Conservation (phyloP, 2,797 vertebrate species). For the Petrocephalus schoutedeni region DNA sequence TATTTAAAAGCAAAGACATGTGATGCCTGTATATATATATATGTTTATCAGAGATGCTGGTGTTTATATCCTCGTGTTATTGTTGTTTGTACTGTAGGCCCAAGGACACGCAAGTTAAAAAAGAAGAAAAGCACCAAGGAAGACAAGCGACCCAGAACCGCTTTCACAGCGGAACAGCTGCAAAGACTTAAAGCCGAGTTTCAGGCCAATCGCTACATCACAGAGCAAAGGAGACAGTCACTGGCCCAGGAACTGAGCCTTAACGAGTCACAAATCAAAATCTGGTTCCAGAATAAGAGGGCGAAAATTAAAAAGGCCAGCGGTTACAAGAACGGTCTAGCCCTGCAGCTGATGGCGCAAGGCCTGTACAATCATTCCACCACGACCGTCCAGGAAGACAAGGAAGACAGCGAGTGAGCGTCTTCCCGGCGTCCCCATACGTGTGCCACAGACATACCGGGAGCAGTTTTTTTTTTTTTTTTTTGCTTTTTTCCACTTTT, state of each 20-base stretch:
- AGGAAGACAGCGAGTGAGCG: conserved; percentile 84
- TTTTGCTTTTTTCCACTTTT: conserved; percentile 12
- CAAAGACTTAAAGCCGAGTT: conserved; percentile 95
- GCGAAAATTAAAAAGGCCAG: conserved; percentile 95
- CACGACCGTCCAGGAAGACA: conserved; percentile 87
- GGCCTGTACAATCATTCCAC: conserved; percentile 98
- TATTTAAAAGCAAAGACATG: not conserved
- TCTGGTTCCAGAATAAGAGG: conserved; percentile 97
- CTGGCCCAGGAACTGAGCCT: conserved; percentile 92
- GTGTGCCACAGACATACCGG: conserved; percentile 5
- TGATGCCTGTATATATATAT: not conserved
- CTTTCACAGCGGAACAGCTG: conserved; percentile 95
- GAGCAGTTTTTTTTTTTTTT: not conserved
- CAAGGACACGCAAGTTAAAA: conserved; percentile 93
- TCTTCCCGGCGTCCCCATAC: not conserved
- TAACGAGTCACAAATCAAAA: conserved; percentile 96
- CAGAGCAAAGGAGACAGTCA: conserved; percentile 88
- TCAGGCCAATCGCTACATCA: conserved; percentile 93
- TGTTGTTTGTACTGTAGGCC: conserved; percentile 80
- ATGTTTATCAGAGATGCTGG: conserved; percentile 32
- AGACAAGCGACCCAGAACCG: conserved; percentile 90
- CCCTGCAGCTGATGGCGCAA: conserved; percentile 96
- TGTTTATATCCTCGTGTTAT: conserved; percentile 58
- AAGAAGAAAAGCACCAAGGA: conserved; percentile 96
- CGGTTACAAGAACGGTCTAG: conserved; percentile 91